Conservation (phyloP, 2,888 invertebrate species). For the Branchipolynoe longqiensis region DNA sequence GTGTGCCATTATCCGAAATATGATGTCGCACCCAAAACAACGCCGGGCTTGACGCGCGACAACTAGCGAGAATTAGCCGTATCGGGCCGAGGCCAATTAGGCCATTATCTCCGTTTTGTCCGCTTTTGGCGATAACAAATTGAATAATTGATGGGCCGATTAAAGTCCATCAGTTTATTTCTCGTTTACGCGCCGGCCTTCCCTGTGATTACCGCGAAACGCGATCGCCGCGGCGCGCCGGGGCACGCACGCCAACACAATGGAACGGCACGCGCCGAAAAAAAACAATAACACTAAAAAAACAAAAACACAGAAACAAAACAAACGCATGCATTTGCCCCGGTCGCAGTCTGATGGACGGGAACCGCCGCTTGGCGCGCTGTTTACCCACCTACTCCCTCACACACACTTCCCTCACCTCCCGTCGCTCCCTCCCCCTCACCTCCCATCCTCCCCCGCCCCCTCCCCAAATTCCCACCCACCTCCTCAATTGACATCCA, state of each 20-base stretch:
- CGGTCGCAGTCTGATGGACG: constrained; percentile 8
- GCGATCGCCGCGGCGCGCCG: constrained; percentile 35
- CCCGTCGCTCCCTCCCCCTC: not conserved
- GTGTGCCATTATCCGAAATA: constrained; percentile 48
- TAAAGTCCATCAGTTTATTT: constrained; percentile 51
- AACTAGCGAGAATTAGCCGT: constrained; percentile 24
- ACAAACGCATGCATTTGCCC: too few relatives aligned
- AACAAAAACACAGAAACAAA: constrained; percentile 1
- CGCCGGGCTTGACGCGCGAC: constrained; percentile 28
- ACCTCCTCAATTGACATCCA: constrained; percentile 23
- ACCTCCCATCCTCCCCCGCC: not conserved
- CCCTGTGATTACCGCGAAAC: constrained; percentile 47
- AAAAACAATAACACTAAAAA: not conserved
- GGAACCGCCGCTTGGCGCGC: not conserved
- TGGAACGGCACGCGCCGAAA: not conserved
- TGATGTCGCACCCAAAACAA: constrained; percentile 50
- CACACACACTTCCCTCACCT: not conserved
- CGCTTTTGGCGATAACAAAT: constrained; percentile 48
- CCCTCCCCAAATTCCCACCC: not conserved
- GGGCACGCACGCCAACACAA: constrained; percentile 13
- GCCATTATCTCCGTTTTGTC: constrained; percentile 48
- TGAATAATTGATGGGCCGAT: constrained; percentile 49
- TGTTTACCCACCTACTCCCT: not conserved
- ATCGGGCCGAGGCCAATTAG: constrained; percentile 19
- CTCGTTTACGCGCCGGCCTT: constrained; percentile 36